Evolutionary conservation across 2,113 vertebrate genomes (phyloP).

Genomic region (Stegostoma tigrinum): DNA sequence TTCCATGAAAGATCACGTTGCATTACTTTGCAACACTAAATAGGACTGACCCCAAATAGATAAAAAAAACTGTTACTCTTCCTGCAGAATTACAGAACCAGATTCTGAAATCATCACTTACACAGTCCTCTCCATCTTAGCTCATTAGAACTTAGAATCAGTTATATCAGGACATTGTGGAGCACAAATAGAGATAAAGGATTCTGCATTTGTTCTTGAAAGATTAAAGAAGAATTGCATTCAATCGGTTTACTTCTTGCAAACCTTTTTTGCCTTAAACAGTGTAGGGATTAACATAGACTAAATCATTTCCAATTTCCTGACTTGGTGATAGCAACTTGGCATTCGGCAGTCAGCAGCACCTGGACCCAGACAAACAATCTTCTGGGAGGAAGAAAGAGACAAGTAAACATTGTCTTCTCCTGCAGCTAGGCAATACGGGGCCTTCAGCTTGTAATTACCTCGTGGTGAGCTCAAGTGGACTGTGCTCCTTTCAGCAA

Average conservation of each 20-base stretch:
- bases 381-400: not conserved
- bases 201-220: not conserved
- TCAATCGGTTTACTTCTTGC: not conserved
- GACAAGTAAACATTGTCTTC: not conserved
- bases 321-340: not conserved
- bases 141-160: not conserved
- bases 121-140: not conserved
- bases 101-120: not conserved
- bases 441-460: not conserved
- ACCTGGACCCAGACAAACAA: not conserved
- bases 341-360: not conserved
- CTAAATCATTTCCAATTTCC: not conserved
- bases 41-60: no score
- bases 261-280: not conserved
- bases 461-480: not conserved
- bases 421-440: not conserved
- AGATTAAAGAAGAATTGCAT: not conserved
- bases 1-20: no score
- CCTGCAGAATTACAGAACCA: not conserved
- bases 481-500: not conserved
- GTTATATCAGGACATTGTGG: no score
- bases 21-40: no score
- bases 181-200: not conserved
- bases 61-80: not conserved
- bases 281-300: not conserved